A percentile compares a stretch with the other conserved stretches of the same genome.
Evolutionary conservation across 2,113 vertebrate genomes (phyloP).

Genomic region (Phyllostomus discolor): DNA sequence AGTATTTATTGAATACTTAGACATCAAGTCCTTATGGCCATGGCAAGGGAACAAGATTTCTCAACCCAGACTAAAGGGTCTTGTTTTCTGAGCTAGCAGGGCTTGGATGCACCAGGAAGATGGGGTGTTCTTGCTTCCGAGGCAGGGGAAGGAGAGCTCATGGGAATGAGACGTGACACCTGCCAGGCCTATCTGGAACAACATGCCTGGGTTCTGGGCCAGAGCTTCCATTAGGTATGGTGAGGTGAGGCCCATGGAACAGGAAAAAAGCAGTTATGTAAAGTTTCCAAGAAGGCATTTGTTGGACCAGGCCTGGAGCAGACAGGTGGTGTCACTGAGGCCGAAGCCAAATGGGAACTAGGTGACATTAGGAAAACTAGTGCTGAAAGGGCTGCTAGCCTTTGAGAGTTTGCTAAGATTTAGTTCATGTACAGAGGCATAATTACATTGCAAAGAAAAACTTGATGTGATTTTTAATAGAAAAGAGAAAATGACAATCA

Average conservation of each 20-base stretch:
- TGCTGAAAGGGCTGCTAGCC: background rate
- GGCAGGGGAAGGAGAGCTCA: background rate
- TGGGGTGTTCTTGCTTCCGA: background rate
- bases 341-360: background rate
- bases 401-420: background rate
- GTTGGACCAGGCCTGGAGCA: background rate
- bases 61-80: background rate
- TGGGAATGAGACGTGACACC: background rate
- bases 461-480: background rate
- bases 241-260: background rate
- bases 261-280: background rate
- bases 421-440: background rate
- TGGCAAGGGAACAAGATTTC: background rate
- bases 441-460: background rate
- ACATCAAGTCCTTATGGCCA: conserved; percentile 8
- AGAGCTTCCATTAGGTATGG: background rate
- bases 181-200: background rate
- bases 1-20: background rate
- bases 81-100: conserved; percentile 16
- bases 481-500: background rate
- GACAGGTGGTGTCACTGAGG: background rate
- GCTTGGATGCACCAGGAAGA: background rate
- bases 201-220: background rate
- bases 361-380: background rate
- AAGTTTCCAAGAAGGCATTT: background rate